These are phyloP conservation scores for Geophilus truncorum DNA, from an alignment of 2,888 invertebrate species.

Conservation along the genomic window DNA sequence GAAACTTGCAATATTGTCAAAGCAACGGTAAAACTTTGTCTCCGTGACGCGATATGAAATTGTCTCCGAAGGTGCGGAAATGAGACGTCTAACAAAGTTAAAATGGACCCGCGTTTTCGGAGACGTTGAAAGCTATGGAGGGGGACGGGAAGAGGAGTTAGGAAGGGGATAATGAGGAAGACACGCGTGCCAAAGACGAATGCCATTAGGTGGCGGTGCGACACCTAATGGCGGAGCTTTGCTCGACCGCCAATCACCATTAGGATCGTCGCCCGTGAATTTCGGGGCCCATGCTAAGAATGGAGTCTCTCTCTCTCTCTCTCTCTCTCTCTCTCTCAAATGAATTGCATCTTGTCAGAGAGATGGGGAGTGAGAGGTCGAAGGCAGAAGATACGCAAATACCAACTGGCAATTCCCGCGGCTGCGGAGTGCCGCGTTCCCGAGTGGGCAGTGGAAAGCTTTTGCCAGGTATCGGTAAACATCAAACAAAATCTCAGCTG, in stretches of 20 bases:
- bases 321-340: no score
- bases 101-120: background rate
- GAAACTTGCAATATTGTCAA: no score
- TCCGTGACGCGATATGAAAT: background rate
- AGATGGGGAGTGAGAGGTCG: background rate
- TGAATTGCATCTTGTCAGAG: background rate
- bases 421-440: background rate
- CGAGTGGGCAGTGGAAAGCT: conserved; percentile 1
- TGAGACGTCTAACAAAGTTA: background rate
- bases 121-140: background rate
- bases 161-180: conserved; percentile 1
- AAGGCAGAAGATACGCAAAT: no score
- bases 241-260: conserved; percentile 16
- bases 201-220: background rate
- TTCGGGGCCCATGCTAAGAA: background rate
- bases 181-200: conserved; percentile 7
- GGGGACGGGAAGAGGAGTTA: background rate
- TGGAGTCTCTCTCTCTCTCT: no score
- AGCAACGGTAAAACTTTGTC: no score
- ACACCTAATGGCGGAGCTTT: background rate
- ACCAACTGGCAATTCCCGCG: no score
- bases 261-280: conserved; percentile 11
- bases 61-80: background rate
- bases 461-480: conserved; percentile 15
- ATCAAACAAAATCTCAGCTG: conserved; percentile 7